phyloP scores from a whole-genome alignment of 2,888 invertebrate genomes.

The Oligia fasciuncula region DNA sequence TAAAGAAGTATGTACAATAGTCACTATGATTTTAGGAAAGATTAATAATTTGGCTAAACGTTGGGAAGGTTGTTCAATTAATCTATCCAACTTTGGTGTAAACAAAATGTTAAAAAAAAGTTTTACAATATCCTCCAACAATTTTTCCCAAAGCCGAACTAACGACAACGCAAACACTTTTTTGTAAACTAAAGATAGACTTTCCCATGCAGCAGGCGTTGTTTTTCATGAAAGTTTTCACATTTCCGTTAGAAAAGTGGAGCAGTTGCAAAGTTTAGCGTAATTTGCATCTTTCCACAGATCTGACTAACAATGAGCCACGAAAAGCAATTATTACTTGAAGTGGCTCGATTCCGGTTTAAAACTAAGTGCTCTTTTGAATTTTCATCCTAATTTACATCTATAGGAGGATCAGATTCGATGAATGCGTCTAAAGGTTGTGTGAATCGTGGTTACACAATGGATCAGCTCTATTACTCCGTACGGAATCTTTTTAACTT shows the following conservation, averaged over 20 bases:
- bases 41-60: not conserved
- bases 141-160: constrained; percentile 7
- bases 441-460: constrained; percentile 56
- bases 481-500: constrained; percentile 40
- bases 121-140: not conserved
- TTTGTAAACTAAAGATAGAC: constrained; percentile 69
- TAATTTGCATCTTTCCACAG: constrained; percentile 87
- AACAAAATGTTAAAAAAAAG: not conserved
- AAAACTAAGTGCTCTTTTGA: constrained; percentile 88
- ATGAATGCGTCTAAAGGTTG: constrained; percentile 64
- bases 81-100: not conserved
- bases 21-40: not conserved
- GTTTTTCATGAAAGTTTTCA: constrained; percentile 85
- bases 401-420: constrained; percentile 72
- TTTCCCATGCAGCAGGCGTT: constrained; percentile 77
- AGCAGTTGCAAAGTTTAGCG: constrained; percentile 85
- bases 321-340: constrained; percentile 89
- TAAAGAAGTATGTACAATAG: not conserved
- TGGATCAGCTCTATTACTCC: constrained; percentile 48
- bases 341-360: constrained; percentile 87
- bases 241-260: constrained; percentile 87
- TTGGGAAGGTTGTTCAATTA: not conserved
- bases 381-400: constrained; percentile 85
- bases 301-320: constrained; percentile 89
- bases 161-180: constrained; percentile 35